Percentiles rank a stretch among this genome's conserved stretches.
Conservation (phyloP, 2,888 invertebrate genomes). For the Clusia tigrina region DNA sequence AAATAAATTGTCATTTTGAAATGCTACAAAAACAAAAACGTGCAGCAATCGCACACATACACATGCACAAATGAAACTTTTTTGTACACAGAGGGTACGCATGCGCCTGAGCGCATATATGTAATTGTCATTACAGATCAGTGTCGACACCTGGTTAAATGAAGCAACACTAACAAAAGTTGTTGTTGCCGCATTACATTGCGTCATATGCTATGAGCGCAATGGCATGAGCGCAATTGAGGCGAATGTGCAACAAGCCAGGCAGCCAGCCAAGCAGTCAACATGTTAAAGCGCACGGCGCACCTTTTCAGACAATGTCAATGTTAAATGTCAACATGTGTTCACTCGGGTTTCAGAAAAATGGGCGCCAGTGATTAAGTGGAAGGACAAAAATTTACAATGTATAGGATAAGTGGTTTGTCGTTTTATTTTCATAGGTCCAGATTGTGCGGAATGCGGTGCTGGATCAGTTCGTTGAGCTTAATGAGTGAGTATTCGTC, state of each 20-base stretch:
- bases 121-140: constrained; percentile 61
- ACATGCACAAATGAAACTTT: too few relatives aligned
- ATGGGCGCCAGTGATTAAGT: constrained; percentile 10
- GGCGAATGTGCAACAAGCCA: neutral
- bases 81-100: neutral
- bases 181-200: constrained; percentile 38
- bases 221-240: neutral
- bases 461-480: too few relatives aligned
- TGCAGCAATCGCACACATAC: constrained; percentile 8
- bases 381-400: neutral
- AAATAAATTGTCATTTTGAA: neutral
- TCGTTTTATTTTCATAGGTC: too few relatives aligned
- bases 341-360: constrained; percentile 18
- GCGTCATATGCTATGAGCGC: constrained; percentile 26
- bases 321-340: constrained; percentile 51
- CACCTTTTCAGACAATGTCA: constrained; percentile 49
- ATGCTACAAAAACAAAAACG: neutral
- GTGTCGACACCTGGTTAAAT: constrained; percentile 61
- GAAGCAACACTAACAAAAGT: constrained; percentile 50
- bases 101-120: constrained; percentile 34
- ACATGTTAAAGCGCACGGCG: constrained; percentile 40
- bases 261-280: constrained; percentile 17
- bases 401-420: too few relatives aligned
- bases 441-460: too few relatives aligned
- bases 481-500: too few relatives aligned